Evolutionary conservation across 2,797 vertebrate genomes (phyloP), one percentile per base, ranked within the genome.

Genomic region (Saxicola maurus): DNA sequence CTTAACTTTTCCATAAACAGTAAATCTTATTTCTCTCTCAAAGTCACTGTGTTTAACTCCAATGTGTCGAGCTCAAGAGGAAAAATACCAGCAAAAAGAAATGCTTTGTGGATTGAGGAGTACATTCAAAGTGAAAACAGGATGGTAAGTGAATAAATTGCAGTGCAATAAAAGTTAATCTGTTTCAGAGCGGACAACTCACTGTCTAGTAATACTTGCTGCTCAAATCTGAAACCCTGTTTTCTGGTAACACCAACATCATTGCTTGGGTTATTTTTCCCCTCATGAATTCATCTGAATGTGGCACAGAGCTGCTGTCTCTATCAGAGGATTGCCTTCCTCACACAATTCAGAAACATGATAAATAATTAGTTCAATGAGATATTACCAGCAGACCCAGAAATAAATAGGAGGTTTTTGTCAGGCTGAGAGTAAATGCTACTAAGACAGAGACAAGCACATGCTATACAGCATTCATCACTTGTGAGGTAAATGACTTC

Each of bases 401-500:
- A 95, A 94, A 96, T 88, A 76, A 86, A 93, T 94, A 87, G 75
- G 92, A 93, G 88, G 82, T 61, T 96, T 94, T 96, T 97, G 96
- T 96, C 96, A 96, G 95, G 82, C 93, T 95, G 94, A 97, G 87
- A 96, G 73, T 95, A 97, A 97, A 96, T 28, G 86, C 56, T 72
- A 80, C 86, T 52, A 94, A 94, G 94, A 96, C 61, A 94, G 33
- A 97, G 95, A 97, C 84, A 95, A 95, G 87, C 87, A 91, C 86
- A 96, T 74, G 91, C 97, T 96, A 91, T 87, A 93, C 77, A 95
- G 94, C 95, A 97, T 98, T 98, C 97, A 97, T 98, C 97, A 97
- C 92, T 92, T 79, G 82, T 93, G 96, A 97, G 97, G 97, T 98
- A 98, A 98, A 97, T 89, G 94, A 96, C 95, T 97, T 97, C 95